Conservation (phyloP, 2,888 invertebrate genomes). For the Argyresthia albistria region DNA sequence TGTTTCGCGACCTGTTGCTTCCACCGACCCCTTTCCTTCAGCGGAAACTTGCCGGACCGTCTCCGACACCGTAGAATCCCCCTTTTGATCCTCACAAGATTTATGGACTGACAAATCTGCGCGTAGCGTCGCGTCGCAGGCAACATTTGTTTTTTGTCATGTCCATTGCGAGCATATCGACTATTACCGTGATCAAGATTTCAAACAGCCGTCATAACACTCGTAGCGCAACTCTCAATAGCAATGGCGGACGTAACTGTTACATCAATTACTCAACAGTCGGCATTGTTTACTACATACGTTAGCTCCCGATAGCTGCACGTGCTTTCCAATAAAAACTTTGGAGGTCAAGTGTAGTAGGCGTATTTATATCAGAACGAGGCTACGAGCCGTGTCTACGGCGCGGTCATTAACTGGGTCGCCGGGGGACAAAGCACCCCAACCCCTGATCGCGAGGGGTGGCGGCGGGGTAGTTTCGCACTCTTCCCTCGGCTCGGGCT, state of each 20-base stretch:
- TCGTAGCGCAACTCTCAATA: background rate
- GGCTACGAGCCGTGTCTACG: constrained; percentile 60
- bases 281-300: constrained; percentile 45
- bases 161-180: too few species aligned
- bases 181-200: too few species aligned
- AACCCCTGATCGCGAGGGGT: constrained; percentile 9
- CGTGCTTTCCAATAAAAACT: constrained; percentile 70
- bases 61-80: constrained; percentile 9
- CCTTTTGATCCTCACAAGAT: too few species aligned
- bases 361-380: constrained; percentile 69
- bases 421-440: constrained; percentile 60
- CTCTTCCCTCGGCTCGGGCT: constrained; percentile 40
- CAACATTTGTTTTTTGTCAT: too few species aligned
- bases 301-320: constrained; percentile 49
- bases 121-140: too few species aligned
- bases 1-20: constrained; percentile 66
- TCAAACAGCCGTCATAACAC: background rate
- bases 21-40: constrained; percentile 23
- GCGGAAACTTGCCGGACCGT: constrained; percentile 20
- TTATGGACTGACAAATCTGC: too few species aligned
- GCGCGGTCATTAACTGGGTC: constrained; percentile 71
- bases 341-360: constrained; percentile 73
- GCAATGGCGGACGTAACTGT: background rate
- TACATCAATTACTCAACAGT: constrained; percentile 20
- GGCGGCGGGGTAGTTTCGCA: constrained; percentile 40